These are phyloP conservation scores for Panzeria rudis DNA, from an alignment of 2,888 invertebrate species.

Conservation along the genomic window DNA sequence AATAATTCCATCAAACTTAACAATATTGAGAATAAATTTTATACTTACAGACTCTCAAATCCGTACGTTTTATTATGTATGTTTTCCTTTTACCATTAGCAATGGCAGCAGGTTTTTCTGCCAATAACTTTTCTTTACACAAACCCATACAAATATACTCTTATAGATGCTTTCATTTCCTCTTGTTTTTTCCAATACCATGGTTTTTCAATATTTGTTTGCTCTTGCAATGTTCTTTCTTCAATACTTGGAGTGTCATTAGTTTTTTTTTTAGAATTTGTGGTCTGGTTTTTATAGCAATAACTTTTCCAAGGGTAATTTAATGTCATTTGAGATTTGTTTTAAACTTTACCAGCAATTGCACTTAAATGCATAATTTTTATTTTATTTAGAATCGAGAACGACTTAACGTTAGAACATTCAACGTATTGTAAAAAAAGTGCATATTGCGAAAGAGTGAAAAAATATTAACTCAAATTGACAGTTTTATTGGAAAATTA, in stretches of 20 bases:
- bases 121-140: constrained; percentile 50
- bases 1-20: constrained; percentile 32
- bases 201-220: constrained; percentile 12
- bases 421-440: neutral
- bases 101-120: constrained; percentile 10
- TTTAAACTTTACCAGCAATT: constrained; percentile 68
- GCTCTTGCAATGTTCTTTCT: neutral
- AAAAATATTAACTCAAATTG: constrained; percentile 63
- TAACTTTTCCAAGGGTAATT: constrained; percentile 73
- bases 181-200: constrained; percentile 23
- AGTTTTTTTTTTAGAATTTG: constrained; percentile 43
- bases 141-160: neutral
- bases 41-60: constrained; percentile 18
- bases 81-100: neutral
- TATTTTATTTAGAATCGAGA: constrained; percentile 50
- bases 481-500: constrained; percentile 71
- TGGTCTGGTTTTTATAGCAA: constrained; percentile 51
- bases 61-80: constrained; percentile 45
- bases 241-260: constrained; percentile 31
- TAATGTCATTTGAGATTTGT: constrained; percentile 70
- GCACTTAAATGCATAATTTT: constrained; percentile 72
- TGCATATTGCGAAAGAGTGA: constrained; percentile 34
- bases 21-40: constrained; percentile 39
- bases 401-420: constrained; percentile 2
- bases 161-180: constrained; percentile 29